phyloP scores from a whole-genome alignment of 1,140 invertebrate genomes.

The Drosophila gunungcola region DNA sequence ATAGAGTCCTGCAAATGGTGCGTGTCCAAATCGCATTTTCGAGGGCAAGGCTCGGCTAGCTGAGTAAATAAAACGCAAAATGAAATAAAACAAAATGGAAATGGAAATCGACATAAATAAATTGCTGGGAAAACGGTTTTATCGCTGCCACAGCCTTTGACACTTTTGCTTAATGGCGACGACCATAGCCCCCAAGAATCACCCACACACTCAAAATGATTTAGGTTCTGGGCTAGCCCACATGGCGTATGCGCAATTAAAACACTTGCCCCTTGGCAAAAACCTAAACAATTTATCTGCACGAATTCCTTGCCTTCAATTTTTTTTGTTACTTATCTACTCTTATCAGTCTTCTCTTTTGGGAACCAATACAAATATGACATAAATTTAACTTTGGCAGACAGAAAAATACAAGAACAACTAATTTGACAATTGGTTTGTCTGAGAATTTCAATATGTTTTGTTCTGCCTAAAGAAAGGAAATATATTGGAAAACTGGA shows the following conservation, averaged over 20 bases:
- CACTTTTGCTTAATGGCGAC: conserved; percentile 62
- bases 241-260: conserved; percentile 76
- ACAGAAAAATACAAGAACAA: conserved; percentile 17
- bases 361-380: not conserved
- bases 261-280: conserved; percentile 45
- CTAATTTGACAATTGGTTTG: conserved; percentile 69
- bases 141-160: conserved; percentile 69
- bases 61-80: conserved; percentile 60
- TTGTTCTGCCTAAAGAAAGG: not conserved
- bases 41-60: conserved; percentile 42
- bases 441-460: conserved; percentile 78
- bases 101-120: conserved; percentile 69
- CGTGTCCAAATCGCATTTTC: conserved; percentile 73
- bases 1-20: conserved; percentile 56
- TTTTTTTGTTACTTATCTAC: conserved; percentile 23
- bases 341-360: conserved; percentile 22
- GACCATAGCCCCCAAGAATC: not conserved
- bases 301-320: conserved; percentile 13
- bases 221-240: conserved; percentile 32
- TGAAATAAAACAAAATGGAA: conserved; percentile 67
- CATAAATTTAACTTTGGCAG: conserved; percentile 56
- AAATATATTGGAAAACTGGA: not conserved
- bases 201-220: conserved; percentile 27
- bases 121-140: conserved; percentile 71
- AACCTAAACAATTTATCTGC: conserved; percentile 39